These are phyloP conservation scores for Catajapyx aquilonaris DNA, from an alignment of 1,140 invertebrate species.

Conservation along the genomic window DNA sequence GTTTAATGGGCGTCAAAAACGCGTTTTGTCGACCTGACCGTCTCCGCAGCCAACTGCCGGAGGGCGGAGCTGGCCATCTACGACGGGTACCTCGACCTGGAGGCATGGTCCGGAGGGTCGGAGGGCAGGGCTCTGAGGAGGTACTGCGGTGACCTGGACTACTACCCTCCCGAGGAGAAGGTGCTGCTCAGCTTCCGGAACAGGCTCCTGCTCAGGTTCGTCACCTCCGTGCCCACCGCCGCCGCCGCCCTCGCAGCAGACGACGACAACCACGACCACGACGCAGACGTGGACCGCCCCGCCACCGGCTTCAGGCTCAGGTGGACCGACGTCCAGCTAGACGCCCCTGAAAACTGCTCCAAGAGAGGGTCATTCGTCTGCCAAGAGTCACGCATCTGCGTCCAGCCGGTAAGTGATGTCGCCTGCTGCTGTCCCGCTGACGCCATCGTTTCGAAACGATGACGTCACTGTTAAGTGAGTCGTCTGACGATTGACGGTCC, in stretches of 20 bases:
- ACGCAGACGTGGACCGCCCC: no score
- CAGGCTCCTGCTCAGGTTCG: constrained; percentile 16
- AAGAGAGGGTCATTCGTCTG: constrained; percentile 13
- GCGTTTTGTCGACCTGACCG: no score
- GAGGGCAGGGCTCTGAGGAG: constrained; percentile 12
- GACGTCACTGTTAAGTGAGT: no score
- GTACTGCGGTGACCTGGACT: constrained; percentile 18
- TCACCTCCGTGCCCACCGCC: no score
- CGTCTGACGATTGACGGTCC: no score
- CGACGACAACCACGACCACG: no score
- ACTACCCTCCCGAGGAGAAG: constrained; percentile 17
- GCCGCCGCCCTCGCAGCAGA: no score
- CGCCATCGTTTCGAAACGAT: no score
- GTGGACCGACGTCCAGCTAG: constrained; percentile 18
- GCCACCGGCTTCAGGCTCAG: constrained; percentile 16
- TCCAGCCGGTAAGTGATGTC: no score
- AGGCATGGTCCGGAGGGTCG: background rate
- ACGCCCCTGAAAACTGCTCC: constrained; percentile 12
- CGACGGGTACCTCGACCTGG: constrained; percentile 15
- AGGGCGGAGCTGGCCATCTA: constrained; percentile 16
- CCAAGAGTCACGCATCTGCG: constrained; percentile 15
- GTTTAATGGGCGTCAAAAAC: no score
- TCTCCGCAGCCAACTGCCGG: constrained; percentile 14
- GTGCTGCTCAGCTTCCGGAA: constrained; percentile 16
- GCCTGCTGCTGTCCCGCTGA: no score